phyloP scores from a whole-genome alignment of 2,888 invertebrate genomes.

The Habrosyne pyritoides region DNA sequence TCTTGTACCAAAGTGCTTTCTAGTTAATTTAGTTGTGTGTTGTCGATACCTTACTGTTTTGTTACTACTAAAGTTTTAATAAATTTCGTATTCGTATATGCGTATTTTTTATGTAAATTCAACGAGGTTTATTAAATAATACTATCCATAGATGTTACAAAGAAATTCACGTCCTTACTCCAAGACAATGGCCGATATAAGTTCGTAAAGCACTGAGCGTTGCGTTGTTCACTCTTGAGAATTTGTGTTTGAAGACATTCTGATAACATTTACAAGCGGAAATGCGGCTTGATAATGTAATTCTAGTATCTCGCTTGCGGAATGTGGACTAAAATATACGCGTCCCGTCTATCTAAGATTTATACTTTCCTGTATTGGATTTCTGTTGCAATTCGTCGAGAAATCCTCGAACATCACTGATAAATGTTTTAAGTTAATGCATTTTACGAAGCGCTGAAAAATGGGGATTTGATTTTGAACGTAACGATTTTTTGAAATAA shows the following conservation, averaged over 20 bases:
- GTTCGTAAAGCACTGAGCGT: constrained; percentile 15
- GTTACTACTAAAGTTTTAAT: too few species aligned
- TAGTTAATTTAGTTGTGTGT: too few species aligned
- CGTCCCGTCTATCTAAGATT: constrained; percentile 1
- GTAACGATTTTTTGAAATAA: too few species aligned
- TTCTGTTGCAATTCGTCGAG: not conserved
- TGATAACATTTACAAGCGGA: constrained; percentile 9
- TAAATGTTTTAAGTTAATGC: not conserved
- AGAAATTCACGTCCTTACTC: not conserved
- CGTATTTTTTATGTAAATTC: not conserved
- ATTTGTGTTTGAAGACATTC: constrained; percentile 7
- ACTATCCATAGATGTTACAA: not conserved
- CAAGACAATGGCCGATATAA: not conserved
- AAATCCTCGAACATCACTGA: not conserved
- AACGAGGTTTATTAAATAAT: not conserved
- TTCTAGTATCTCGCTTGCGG: constrained; percentile 2
- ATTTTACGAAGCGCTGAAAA: not conserved
- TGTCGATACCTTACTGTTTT: not conserved
- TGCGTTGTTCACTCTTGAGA: constrained; percentile 15
- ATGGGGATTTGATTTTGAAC: not conserved
- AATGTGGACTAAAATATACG: constrained; percentile 4
- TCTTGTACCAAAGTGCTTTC: not conserved
- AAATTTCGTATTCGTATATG: too few species aligned
- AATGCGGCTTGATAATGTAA: constrained; percentile 7
- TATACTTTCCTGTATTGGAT: not conserved